These are phyloP conservation scores for Melikaiella ostensackeni DNA, from an alignment of 2,888 invertebrate genomes.

Conservation along the genomic window DNA sequence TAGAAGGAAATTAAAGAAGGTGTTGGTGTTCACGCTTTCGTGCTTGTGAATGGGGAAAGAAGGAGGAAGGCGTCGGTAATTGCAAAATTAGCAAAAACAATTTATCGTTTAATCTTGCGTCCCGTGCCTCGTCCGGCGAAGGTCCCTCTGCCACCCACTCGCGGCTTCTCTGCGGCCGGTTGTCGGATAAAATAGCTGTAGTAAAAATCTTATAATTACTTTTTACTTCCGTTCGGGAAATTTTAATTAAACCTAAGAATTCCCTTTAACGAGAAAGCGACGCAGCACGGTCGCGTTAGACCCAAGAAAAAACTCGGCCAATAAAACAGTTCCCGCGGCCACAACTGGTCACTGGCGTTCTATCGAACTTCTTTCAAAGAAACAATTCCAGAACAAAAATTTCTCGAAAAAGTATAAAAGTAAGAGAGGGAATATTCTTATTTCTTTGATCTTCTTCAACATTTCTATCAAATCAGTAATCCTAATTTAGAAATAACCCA, in stretches of 20 bases:
- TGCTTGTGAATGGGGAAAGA: constrained; percentile 41
- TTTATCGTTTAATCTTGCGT: constrained; percentile 69
- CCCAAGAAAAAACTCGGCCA: constrained; percentile 31
- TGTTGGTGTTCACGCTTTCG: constrained; percentile 49
- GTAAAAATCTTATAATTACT: constrained; percentile 73
- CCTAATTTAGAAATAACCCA: too few relatives aligned
- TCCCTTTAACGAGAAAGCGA: constrained; percentile 60
- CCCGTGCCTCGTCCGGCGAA: constrained; percentile 53
- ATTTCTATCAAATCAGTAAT: too few relatives aligned
- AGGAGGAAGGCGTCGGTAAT: constrained; percentile 61
- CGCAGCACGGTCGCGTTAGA: constrained; percentile 27
- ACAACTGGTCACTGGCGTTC: constrained; percentile 17
- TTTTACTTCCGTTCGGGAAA: constrained; percentile 69
- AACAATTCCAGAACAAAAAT: neutral
- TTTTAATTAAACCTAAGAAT: constrained; percentile 72
- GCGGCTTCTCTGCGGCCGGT: constrained; percentile 38
- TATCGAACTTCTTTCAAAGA: constrained; percentile 9
- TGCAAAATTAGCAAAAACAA: constrained; percentile 70
- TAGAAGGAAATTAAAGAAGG: constrained; percentile 41
- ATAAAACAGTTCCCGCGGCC: constrained; percentile 18
- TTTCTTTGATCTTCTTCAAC: too few relatives aligned
- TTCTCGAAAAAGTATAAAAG: neutral
- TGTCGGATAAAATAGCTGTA: constrained; percentile 58
- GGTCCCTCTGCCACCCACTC: constrained; percentile 49
- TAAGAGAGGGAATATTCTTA: too few relatives aligned